Evolutionary conservation across 2,113 vertebrate species (phyloP).

Genomic region (Tenrec ecaudatus): DNA sequence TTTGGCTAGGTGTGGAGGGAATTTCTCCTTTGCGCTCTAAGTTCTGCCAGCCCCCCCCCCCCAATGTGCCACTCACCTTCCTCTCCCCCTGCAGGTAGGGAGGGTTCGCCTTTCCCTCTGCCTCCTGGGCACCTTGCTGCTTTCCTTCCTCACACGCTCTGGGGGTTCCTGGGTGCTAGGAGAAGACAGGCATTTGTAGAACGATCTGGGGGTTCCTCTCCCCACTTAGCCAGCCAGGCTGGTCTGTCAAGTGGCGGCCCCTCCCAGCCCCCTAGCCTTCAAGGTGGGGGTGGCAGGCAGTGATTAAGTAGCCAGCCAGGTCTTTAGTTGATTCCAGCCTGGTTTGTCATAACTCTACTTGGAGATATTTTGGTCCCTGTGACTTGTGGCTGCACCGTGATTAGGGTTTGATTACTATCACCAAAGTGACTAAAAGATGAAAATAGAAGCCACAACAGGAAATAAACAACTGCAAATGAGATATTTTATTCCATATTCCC

Average conservation of each 20-base stretch:
- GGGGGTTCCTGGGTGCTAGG: neutral
- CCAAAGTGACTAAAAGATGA: conserved; percentile 70
- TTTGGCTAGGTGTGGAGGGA: neutral
- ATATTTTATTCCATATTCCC: conserved; percentile 59
- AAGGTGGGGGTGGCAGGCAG: neutral
- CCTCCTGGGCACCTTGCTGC: neutral
- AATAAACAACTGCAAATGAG: conserved; percentile 78
- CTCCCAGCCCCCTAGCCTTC: neutral
- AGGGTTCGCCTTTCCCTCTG: neutral
- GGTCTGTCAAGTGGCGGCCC: neutral
- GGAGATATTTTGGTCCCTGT: conserved; percentile 63
- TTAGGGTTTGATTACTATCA: conserved; percentile 64
- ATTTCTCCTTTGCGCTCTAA: neutral
- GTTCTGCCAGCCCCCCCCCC: too few species aligned
- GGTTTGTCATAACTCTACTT: conserved; percentile 67
- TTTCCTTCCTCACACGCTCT: neutral
- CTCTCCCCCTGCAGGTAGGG: neutral
- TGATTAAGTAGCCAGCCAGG: conserved; percentile 73
- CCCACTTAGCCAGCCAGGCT: neutral
- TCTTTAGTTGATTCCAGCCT: conserved; percentile 62
- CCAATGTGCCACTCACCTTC: neutral
- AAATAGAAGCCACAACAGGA: conserved; percentile 81
- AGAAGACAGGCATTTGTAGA: neutral
- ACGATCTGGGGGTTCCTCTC: neutral
- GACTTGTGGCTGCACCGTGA: conserved; percentile 72